phyloP scores from a whole-genome alignment of 2,888 invertebrate species.

The Gryllus longicercus region DNA sequence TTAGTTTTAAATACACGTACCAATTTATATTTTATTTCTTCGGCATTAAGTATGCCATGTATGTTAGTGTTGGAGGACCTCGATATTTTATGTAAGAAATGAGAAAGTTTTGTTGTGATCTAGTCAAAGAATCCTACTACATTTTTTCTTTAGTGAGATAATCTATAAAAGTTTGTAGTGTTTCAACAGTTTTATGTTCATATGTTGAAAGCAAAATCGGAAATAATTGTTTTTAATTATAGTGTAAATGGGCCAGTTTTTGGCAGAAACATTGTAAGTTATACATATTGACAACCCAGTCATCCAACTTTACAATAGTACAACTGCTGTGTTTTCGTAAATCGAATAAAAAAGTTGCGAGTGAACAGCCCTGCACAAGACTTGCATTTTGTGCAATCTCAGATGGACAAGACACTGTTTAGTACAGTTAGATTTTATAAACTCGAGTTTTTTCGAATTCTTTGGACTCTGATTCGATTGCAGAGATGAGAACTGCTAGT shows the following conservation, averaged over 20 bases:
- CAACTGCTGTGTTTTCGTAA: not conserved
- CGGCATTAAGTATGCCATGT: not conserved
- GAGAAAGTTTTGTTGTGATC: not conserved
- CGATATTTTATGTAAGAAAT: not conserved
- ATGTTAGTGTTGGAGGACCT: not conserved
- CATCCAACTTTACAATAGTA: not conserved
- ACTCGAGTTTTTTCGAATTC: not conserved
- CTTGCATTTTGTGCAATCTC: not conserved
- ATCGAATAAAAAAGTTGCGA: not conserved
- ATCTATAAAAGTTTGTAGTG: not conserved
- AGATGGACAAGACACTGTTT: not conserved
- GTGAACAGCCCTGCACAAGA: not conserved
- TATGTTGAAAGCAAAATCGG: not conserved
- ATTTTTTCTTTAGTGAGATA: slow-evolving; percentile 17
- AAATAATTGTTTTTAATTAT: not conserved
- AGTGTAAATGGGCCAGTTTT: not conserved
- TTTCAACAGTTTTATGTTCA: not conserved
- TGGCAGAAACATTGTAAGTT: not conserved
- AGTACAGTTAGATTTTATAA: not conserved
- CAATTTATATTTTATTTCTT: too few relatives aligned
- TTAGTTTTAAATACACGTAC: too few relatives aligned
- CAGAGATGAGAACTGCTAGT: not conserved
- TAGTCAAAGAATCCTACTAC: slow-evolving; percentile 17
- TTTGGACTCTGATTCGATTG: not conserved
- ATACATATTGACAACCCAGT: not conserved